These are phyloP conservation scores for Manis pentadactyla DNA, from an alignment of 2,797 vertebrate genomes.

Conservation along the genomic window DNA sequence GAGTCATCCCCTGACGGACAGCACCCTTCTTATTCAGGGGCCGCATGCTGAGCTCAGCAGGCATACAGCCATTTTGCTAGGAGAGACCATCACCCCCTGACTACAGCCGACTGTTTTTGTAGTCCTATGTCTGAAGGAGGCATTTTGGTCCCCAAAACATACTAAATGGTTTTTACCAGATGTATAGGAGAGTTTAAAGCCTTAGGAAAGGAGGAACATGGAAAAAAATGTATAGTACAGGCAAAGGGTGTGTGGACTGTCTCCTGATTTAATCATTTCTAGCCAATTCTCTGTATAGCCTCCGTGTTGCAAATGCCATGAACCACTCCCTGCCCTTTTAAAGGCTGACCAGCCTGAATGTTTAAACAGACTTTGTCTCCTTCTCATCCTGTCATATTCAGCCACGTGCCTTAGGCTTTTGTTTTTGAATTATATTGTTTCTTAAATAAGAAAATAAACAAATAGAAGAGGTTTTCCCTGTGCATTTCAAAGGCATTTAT, in stretches of 20 bases:
- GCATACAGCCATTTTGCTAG: not conserved
- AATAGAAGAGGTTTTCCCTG: not conserved
- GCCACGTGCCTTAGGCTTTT: not conserved
- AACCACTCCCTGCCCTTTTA: not conserved
- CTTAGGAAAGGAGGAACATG: not conserved
- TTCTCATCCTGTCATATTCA: not conserved
- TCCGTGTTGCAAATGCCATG: not conserved
- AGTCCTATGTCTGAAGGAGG: not conserved
- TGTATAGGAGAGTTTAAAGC: not conserved
- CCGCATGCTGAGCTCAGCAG: not conserved
- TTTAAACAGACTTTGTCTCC: not conserved
- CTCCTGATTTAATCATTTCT: not conserved
- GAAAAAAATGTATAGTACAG: not conserved
- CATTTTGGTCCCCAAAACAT: not conserved
- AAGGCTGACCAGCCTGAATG: not conserved
- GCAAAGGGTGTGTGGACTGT: not conserved
- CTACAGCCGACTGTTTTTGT: not conserved
- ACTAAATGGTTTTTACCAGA: not conserved
- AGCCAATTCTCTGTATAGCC: not conserved
- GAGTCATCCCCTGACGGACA: not conserved
- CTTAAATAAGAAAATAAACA: not conserved
- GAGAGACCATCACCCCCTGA: not conserved
- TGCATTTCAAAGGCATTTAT: conserved; percentile 31
- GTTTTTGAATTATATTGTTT: not conserved
- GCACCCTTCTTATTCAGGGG: not conserved